Evolutionary conservation across 2,888 invertebrate genomes (phyloP).

Genomic region (Agonopterix subpropinquella): DNA sequence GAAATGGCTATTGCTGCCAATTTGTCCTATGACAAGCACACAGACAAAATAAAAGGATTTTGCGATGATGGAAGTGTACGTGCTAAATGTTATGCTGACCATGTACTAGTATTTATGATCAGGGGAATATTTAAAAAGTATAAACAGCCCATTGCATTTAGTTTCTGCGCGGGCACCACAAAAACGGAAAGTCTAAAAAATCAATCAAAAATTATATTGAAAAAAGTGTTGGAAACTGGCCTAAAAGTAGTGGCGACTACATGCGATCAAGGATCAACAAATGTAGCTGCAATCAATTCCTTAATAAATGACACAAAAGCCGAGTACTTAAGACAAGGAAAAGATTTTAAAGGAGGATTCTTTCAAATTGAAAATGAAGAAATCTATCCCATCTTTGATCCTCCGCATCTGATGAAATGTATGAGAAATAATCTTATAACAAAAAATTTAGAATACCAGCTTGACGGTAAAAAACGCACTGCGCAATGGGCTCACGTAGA

Average conservation of each 20-base stretch:
- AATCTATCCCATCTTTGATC: conserved; percentile 8
- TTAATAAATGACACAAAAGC: conserved; percentile 5
- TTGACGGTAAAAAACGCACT: conserved; percentile 4
- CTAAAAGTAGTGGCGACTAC: conserved; percentile 6
- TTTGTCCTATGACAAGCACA: conserved; percentile 5
- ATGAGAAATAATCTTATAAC: conserved; percentile 11
- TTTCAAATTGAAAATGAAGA: conserved; percentile 2
- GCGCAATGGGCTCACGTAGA: conserved; percentile 13
- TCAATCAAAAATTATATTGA: conserved; percentile 1
- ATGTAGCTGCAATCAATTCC: conserved; percentile 9
- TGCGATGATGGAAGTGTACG: background rate
- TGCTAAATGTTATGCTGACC: conserved; percentile 3
- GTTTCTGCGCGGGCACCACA: conserved; percentile 2
- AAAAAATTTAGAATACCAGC: conserved; percentile 7
- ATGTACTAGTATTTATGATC: conserved; percentile 11
- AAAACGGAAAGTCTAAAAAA: conserved; percentile 1
- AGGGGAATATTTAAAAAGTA: conserved; percentile 8
- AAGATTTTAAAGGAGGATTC: conserved; percentile 3
- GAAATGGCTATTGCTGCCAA: conserved; percentile 8
- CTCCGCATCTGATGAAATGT: conserved; percentile 9
- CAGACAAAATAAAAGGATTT: conserved; percentile 5
- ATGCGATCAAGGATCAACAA: conserved; percentile 7
- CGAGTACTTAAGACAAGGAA: conserved; percentile 1
- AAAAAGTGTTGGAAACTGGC: background rate
- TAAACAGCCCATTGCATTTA: conserved; percentile 6